A percentile compares a stretch with the other conserved stretches of the same genome.
These are phyloP conservation scores for Eupithecia abbreviata DNA, from an alignment of 2,888 invertebrate genomes.

Conservation along the genomic window DNA sequence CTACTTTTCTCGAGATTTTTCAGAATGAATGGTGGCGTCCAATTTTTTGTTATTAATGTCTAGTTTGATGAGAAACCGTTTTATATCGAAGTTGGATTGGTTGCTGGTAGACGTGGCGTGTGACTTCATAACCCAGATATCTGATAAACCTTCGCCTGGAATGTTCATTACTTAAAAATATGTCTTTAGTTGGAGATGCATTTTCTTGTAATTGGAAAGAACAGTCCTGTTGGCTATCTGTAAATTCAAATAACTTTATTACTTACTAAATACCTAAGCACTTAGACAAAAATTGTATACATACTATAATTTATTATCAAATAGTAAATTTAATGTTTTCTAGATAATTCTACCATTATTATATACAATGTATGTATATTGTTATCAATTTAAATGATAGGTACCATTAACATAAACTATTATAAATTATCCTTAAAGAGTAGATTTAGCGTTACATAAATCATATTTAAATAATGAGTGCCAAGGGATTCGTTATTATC, in stretches of 20 bases:
- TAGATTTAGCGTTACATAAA: neutral
- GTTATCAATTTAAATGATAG: neutral
- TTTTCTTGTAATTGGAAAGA: neutral
- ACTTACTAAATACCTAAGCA: too few species aligned
- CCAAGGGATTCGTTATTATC: too few species aligned
- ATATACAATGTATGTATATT: too few species aligned
- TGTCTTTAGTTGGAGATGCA: neutral
- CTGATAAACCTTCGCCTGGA: neutral
- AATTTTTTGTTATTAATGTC: slow-evolving; percentile 41
- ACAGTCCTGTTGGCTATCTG: neutral
- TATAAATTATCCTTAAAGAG: neutral
- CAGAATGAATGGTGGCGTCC: slow-evolving; percentile 36
- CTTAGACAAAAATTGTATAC: too few species aligned
- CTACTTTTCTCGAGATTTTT: slow-evolving; percentile 53
- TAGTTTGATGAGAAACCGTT: slow-evolving; percentile 25
- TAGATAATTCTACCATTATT: neutral
- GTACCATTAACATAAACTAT: neutral
- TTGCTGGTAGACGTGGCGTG: slow-evolving; percentile 17
- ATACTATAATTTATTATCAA: neutral
- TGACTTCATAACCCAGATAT: slow-evolving; percentile 12
- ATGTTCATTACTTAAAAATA: neutral
- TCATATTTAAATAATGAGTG: too few species aligned
- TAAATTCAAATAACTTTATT: neutral
- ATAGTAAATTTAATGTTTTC: neutral
- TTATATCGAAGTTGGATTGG: slow-evolving; percentile 30